These are phyloP conservation scores for Deilephila elpenor DNA, from an alignment of 2,888 invertebrate genomes.

Conservation along the genomic window DNA sequence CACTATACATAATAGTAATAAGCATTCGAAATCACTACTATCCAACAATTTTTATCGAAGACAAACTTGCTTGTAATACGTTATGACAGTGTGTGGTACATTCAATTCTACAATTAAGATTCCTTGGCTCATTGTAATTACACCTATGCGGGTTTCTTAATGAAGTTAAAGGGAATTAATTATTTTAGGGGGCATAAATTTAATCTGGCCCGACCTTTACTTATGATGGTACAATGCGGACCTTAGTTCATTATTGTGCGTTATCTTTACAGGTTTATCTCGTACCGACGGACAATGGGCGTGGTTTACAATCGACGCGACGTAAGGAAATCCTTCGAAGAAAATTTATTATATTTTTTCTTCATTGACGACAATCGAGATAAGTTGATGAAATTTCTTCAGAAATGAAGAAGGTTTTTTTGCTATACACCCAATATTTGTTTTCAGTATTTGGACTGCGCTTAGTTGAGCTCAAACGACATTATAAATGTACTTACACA, in stretches of 20 bases:
- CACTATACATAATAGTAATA: background rate
- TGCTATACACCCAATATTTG: too few relatives aligned
- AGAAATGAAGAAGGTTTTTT: too few relatives aligned
- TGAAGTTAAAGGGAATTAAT: constrained; percentile 84
- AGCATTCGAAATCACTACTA: background rate
- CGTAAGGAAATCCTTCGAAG: background rate
- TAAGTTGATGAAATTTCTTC: background rate
- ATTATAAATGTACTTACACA: too few relatives aligned
- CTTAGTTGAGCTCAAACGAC: too few relatives aligned
- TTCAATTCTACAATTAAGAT: constrained; percentile 83
- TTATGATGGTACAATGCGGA: constrained; percentile 70
- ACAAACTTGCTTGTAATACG: constrained; percentile 33
- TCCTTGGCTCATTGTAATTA: constrained; percentile 84
- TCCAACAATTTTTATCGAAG: background rate
- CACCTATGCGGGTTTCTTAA: constrained; percentile 84
- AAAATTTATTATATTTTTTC: background rate
- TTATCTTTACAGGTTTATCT: constrained; percentile 60
- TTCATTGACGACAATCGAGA: too few relatives aligned
- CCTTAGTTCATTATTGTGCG: constrained; percentile 61
- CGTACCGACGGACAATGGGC: constrained; percentile 35
- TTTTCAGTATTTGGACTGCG: too few relatives aligned
- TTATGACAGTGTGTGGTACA: constrained; percentile 51
- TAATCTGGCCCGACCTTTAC: constrained; percentile 78
- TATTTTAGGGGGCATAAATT: constrained; percentile 82
- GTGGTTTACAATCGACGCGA: constrained; percentile 16